Conservation (phyloP, 2,797 vertebrate genomes). For the Thaleichthys pacificus region DNA sequence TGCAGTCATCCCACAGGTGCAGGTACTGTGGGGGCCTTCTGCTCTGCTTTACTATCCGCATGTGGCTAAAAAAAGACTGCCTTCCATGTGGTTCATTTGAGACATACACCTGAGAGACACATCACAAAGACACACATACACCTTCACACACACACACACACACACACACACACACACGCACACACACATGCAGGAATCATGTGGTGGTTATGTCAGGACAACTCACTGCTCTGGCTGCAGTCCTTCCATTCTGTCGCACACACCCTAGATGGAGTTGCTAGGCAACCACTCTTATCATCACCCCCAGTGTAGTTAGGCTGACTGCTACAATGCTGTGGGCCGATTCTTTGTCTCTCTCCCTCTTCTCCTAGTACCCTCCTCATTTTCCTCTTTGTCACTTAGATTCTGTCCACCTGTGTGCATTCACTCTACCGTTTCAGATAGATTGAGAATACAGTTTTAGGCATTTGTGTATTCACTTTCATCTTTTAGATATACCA, state of each 20-base stretch:
- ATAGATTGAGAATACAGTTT: neutral
- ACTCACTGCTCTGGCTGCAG: neutral
- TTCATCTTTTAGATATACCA: too few species aligned
- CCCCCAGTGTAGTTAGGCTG: slow-evolving; percentile 21
- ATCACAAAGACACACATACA: neutral
- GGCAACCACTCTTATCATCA: slow-evolving; percentile 57
- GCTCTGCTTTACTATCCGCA: neutral
- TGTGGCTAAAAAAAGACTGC: neutral
- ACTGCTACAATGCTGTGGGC: neutral
- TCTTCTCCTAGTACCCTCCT: neutral
- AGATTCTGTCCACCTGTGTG: neutral
- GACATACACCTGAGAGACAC: slow-evolving; percentile 1
- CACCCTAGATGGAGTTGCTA: slow-evolving; percentile 67
- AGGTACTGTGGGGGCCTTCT: neutral
- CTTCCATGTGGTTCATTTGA: neutral
- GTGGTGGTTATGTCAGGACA: neutral
- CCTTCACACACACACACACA: neutral
- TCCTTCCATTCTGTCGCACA: slow-evolving; percentile 13
- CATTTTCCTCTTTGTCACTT: neutral
- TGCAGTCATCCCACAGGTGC: neutral
- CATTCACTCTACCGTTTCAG: neutral
- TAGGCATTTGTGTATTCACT: neutral
- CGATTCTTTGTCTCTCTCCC: neutral
- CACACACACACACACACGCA: neutral
- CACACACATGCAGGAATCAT: neutral